Percentiles rank a stretch among this genome's conserved stretches.
phyloP scores from a whole-genome alignment of 2,797 vertebrate species.

The Pogoniulus pusillus region DNA sequence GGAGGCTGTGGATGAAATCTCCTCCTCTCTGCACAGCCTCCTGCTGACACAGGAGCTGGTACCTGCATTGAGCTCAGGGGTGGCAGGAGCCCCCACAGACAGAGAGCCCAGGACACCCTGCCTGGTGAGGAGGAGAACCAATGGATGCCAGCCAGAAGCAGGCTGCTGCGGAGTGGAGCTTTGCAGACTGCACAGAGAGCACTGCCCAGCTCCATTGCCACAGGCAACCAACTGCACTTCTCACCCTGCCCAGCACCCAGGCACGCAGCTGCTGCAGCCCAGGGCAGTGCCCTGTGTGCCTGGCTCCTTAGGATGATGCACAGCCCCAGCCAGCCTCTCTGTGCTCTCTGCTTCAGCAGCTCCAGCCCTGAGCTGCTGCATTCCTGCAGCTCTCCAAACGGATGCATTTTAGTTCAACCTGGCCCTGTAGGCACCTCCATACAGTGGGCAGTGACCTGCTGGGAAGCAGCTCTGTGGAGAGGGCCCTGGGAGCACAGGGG shows the following conservation, averaged over 20 bases:
- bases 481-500: too few relatives aligned
- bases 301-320: too few relatives aligned
- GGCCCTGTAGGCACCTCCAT: too few relatives aligned
- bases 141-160: neutral
- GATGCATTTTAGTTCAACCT: neutral
- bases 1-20: too few relatives aligned
- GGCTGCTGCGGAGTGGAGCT: neutral
- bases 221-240: neutral
- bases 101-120: neutral
- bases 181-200: rapidly evolving
- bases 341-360: neutral
- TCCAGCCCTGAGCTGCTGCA: neutral
- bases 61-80: neutral
- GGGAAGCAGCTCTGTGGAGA: too few relatives aligned
- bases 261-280: neutral
- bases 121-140: neutral
- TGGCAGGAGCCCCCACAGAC: neutral
- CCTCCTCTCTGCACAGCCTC: neutral
- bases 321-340: neutral
- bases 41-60: neutral
- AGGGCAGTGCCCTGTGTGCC: neutral
- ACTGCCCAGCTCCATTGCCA: rapidly evolving
- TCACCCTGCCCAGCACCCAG: neutral
- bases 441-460: too few relatives aligned
- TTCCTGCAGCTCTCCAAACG: rapidly evolving